phyloP scores from a whole-genome alignment of 2,113 vertebrate species.

The Platichthys flesus region DNA sequence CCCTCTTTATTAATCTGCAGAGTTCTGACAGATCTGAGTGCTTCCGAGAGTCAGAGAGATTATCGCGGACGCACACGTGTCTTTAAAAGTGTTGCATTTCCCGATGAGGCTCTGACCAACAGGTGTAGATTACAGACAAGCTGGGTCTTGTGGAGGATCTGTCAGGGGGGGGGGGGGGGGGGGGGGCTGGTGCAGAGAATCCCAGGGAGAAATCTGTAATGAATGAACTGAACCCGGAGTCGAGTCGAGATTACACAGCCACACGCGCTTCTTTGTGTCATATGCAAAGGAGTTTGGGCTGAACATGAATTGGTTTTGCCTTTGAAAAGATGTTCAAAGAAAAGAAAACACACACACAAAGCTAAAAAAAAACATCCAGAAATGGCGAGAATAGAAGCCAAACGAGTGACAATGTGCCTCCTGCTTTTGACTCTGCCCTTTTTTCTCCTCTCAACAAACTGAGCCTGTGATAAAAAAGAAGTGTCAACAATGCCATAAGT shows the following conservation, averaged over 20 bases:
- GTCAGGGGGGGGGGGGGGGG: background rate
- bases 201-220: background rate
- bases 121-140: conserved; percentile 24
- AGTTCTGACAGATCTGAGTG: background rate
- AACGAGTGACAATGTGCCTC: background rate
- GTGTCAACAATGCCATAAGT: conserved; percentile 21
- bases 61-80: background rate
- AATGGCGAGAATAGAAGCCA: background rate
- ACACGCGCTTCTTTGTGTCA: conserved; percentile 1
- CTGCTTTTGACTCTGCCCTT: background rate
- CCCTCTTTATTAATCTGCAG: background rate
- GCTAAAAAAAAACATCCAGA: background rate
- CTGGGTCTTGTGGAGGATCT: conserved; percentile 4
- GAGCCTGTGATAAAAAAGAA: conserved; percentile 32
- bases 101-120: background rate
- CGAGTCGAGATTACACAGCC: background rate
- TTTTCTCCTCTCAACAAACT: conserved; percentile 4
- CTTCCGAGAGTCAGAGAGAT: background rate
- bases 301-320: conserved; percentile 20
- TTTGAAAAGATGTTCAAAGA: conserved; percentile 4
- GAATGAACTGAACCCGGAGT: conserved; percentile 26
- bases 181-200: conserved; percentile 12
- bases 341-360: background rate
- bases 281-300: background rate
- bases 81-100: conserved; percentile 7